These are phyloP conservation scores for Lasioglossum villosulum DNA, from an alignment of 2,888 invertebrate species.

Conservation along the genomic window DNA sequence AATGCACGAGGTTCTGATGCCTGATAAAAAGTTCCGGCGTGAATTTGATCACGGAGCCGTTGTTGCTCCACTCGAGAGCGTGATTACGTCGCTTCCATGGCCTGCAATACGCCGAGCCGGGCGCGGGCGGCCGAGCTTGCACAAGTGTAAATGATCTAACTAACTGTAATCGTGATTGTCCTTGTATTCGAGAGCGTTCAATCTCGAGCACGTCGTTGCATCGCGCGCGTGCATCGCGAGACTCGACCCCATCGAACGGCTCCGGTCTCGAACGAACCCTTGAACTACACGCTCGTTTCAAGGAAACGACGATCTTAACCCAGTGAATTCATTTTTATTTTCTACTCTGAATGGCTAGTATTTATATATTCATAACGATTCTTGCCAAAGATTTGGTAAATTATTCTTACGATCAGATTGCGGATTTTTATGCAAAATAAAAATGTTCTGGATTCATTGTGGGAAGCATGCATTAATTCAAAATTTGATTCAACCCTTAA, in stretches of 20 bases:
- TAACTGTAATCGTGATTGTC: conserved; percentile 51
- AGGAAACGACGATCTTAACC: conserved; percentile 4
- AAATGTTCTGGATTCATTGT: too few relatives aligned
- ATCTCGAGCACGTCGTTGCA: conserved; percentile 34
- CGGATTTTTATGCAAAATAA: too few relatives aligned
- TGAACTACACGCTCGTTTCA: not conserved
- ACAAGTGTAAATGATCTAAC: conserved; percentile 57
- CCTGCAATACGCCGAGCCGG: not conserved
- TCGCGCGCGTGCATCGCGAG: conserved; percentile 23
- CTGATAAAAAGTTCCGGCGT: conserved; percentile 41
- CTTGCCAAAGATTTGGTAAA: too few relatives aligned
- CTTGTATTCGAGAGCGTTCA: conserved; percentile 41
- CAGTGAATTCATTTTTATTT: not conserved
- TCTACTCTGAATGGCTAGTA: not conserved
- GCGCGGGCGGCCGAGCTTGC: conserved; percentile 9
- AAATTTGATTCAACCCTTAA: too few relatives aligned
- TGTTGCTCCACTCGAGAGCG: conserved; percentile 40
- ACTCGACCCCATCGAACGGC: not conserved
- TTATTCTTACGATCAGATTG: too few relatives aligned
- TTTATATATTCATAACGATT: too few relatives aligned
- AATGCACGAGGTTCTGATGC: conserved; percentile 30
- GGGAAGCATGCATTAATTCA: too few relatives aligned
- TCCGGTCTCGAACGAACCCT: not conserved
- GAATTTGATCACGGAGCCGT: conserved; percentile 49
- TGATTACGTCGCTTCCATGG: conserved; percentile 26